These are phyloP conservation scores for Pollicipes pollicipes DNA, from an alignment of 1,140 invertebrate genomes.

Conservation along the genomic window DNA sequence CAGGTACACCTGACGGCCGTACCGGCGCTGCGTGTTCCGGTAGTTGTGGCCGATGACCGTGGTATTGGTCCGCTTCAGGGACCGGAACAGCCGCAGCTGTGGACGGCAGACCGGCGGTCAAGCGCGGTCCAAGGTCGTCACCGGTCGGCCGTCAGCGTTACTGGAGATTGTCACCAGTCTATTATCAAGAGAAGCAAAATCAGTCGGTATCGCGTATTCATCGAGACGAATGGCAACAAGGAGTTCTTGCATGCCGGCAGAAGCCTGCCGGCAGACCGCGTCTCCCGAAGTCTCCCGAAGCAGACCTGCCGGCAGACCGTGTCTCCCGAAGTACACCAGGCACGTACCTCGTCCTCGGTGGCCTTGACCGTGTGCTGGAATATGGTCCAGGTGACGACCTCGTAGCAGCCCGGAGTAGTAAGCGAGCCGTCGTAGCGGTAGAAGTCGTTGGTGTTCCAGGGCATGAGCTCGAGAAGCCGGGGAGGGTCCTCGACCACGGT, in stretches of 20 bases:
- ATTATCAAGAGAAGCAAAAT: too few relatives aligned
- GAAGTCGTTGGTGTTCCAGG: conserved; percentile 33
- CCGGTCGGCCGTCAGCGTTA: too few relatives aligned
- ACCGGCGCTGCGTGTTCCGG: not conserved
- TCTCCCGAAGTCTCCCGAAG: too few relatives aligned
- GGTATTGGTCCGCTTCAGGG: conserved; percentile 3
- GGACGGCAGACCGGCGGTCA: too few relatives aligned
- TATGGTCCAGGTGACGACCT: conserved; percentile 53
- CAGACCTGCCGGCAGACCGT: too few relatives aligned
- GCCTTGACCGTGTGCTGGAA: conserved; percentile 39
- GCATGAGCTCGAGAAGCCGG: conserved; percentile 31
- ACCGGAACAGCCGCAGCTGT: conserved; percentile 14
- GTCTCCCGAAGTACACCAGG: too few relatives aligned
- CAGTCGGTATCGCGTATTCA: too few relatives aligned
- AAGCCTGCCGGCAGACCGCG: too few relatives aligned
- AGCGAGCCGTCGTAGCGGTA: conserved; percentile 52
- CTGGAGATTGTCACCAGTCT: too few relatives aligned
- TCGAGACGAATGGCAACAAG: too few relatives aligned
- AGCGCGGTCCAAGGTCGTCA: too few relatives aligned
- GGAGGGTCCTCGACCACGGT: conserved; percentile 22
- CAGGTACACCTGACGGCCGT: not conserved
- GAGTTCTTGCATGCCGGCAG: too few relatives aligned
- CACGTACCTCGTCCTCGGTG: conserved; percentile 37
- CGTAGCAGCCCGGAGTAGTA: conserved; percentile 52
- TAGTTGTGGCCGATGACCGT: not conserved